Conservation (phyloP, 2,888 invertebrate species). For the Acanthopleura granulata region DNA sequence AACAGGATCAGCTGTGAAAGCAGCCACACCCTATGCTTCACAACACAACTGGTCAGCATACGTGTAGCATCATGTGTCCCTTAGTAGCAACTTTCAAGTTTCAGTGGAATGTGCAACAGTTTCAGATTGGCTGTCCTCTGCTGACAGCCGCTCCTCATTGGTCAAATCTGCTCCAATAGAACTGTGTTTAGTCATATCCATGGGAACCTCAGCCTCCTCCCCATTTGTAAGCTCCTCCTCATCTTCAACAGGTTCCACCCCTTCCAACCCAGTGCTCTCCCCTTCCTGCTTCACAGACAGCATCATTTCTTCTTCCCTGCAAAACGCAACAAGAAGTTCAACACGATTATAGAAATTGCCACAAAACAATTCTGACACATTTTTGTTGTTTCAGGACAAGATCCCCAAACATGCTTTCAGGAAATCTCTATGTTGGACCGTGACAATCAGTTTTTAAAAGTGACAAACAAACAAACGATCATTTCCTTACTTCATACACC, state of each 20-base stretch:
- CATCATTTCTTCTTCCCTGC: background rate
- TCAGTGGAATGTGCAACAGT: constrained; percentile 10
- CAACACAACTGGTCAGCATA: too few relatives aligned
- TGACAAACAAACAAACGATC: too few relatives aligned
- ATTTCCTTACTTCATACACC: too few relatives aligned
- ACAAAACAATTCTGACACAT: too few relatives aligned
- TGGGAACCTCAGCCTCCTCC: constrained; percentile 4
- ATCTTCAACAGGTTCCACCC: background rate
- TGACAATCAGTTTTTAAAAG: too few relatives aligned
- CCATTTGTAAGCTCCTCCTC: background rate
- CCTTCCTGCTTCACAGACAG: background rate
- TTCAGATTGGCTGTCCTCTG: background rate
- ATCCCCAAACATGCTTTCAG: too few relatives aligned
- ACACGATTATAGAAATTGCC: too few relatives aligned
- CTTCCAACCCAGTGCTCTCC: background rate
- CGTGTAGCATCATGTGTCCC: too few relatives aligned
- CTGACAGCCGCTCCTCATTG: constrained; percentile 11
- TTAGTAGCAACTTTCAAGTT: background rate
- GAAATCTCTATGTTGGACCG: too few relatives aligned
- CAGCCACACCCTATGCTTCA: too few relatives aligned
- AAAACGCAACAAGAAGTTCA: background rate
- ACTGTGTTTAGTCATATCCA: constrained; percentile 2
- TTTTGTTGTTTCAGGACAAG: too few relatives aligned
- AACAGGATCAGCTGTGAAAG: too few relatives aligned
- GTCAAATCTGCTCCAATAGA: background rate